These are phyloP conservation scores for Melieria crassipennis DNA, from an alignment of 2,888 invertebrate genomes.

Conservation along the genomic window DNA sequence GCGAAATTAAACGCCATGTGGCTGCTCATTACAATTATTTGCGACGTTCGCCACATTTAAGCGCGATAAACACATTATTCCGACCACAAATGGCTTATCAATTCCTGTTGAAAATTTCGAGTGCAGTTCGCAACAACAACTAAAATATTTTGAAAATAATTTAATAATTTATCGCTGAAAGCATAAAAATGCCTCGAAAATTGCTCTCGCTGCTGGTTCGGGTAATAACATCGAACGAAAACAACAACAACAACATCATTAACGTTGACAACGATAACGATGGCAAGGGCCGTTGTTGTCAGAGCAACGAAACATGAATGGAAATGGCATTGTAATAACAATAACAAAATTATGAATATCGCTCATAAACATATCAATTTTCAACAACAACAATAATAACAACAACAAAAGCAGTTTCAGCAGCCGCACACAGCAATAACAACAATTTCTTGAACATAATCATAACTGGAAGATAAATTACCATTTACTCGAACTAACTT, in stretches of 20 bases:
- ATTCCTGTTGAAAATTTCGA: background rate
- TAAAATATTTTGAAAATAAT: background rate
- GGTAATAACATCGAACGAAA: slow-evolving; percentile 1
- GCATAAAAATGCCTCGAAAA: no score
- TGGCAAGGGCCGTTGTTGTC: no score
- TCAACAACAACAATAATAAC: background rate
- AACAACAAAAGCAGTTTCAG: background rate
- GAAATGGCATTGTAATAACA: slow-evolving; percentile 3
- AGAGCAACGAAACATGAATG: no score
- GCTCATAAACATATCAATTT: slow-evolving; percentile 23
- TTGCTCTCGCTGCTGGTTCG: background rate
- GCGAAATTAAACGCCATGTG: no score
- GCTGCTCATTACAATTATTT: no score
- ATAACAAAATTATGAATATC: slow-evolving; percentile 16
- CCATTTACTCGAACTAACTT: background rate
- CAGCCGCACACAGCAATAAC: background rate
- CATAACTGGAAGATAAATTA: slow-evolving; percentile 6
- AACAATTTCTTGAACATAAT: background rate
- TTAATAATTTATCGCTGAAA: background rate
- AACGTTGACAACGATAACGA: background rate
- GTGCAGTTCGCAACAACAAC: background rate
- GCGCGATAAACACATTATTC: background rate
- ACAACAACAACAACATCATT: background rate
- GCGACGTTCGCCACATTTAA: no score
- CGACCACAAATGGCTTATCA: background rate